A percentile compares a stretch with the other conserved stretches of the same genome.
phyloP scores from a whole-genome alignment of 2,113 vertebrate species.

The Elgaria multicarinata region DNA sequence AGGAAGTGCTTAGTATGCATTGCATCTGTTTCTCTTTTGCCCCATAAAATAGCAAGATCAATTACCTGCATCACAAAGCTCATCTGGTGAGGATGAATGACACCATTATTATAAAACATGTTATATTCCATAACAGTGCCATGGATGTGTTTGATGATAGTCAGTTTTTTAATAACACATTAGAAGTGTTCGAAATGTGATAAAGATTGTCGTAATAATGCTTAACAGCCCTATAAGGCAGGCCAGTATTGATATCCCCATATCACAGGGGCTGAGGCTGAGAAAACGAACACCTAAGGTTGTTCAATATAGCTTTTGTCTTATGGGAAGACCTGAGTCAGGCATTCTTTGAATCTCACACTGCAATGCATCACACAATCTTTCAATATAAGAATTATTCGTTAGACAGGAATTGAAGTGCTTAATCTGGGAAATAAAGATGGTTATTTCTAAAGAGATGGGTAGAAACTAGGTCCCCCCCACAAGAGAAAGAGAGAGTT shows the following conservation, averaged over 20 bases:
- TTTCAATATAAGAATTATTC: not conserved
- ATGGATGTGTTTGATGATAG: not conserved
- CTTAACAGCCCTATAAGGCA: not conserved
- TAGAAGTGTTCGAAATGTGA: not conserved
- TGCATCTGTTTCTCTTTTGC: not conserved
- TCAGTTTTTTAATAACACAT: not conserved
- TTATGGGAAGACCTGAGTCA: not conserved
- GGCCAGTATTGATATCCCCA: not conserved
- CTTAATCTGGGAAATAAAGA: conserved; percentile 47
- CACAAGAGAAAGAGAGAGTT: no score
- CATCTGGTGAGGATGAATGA: not conserved
- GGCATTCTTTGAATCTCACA: not conserved
- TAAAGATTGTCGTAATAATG: no score
- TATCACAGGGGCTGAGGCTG: not conserved
- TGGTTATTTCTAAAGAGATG: conserved; percentile 36
- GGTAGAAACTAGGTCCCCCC: conserved; percentile 59
- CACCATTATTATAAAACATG: not conserved
- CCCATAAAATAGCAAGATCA: not conserved
- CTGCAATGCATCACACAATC: not conserved
- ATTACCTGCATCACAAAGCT: not conserved
- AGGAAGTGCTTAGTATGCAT: not conserved
- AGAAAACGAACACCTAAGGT: not conserved
- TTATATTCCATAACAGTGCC: not conserved
- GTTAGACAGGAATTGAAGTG: conserved; percentile 52
- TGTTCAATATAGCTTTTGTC: not conserved